Conservation (phyloP, 2,113 vertebrate species). For the Pseudorasbora parva region DNA sequence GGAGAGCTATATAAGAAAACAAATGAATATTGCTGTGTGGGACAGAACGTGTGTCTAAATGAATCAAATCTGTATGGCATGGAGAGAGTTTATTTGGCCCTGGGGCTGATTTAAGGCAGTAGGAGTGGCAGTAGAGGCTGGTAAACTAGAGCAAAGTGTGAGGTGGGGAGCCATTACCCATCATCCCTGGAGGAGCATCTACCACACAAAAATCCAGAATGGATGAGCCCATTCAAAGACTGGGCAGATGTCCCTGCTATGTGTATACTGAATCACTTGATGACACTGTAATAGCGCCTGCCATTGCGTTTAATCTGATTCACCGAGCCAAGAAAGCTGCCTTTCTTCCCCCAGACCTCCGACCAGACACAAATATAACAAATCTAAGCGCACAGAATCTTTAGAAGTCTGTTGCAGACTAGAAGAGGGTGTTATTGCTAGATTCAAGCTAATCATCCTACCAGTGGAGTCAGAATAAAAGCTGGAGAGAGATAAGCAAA, state of each 20-base stretch:
- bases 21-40: constrained; percentile 15
- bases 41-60: neutral
- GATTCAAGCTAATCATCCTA: constrained; percentile 28
- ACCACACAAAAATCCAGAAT: constrained; percentile 36
- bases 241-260: constrained; percentile 41
- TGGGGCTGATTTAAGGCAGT: constrained; percentile 41
- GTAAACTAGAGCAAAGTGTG: constrained; percentile 14
- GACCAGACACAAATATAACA: constrained; percentile 41
- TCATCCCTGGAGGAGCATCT: constrained; percentile 38
- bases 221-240: constrained; percentile 43
- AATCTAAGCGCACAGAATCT: constrained; percentile 40
- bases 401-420: constrained; percentile 32
- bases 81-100: constrained; percentile 49
- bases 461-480: constrained; percentile 36
- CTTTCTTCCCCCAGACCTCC: constrained; percentile 39
- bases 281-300: constrained; percentile 38
- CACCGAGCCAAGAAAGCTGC: constrained; percentile 36
- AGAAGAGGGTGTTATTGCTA: constrained; percentile 48
- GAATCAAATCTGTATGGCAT: constrained; percentile 16
- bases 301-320: constrained; percentile 51
- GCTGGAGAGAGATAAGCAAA: neutral
- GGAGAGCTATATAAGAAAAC: neutral
- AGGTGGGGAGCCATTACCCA: constrained; percentile 24
- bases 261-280: constrained; percentile 44
- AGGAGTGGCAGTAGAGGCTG: constrained; percentile 22